These are phyloP conservation scores for Druon quercuslanigerum DNA, from an alignment of 1,140 invertebrate species.

Conservation along the genomic window DNA sequence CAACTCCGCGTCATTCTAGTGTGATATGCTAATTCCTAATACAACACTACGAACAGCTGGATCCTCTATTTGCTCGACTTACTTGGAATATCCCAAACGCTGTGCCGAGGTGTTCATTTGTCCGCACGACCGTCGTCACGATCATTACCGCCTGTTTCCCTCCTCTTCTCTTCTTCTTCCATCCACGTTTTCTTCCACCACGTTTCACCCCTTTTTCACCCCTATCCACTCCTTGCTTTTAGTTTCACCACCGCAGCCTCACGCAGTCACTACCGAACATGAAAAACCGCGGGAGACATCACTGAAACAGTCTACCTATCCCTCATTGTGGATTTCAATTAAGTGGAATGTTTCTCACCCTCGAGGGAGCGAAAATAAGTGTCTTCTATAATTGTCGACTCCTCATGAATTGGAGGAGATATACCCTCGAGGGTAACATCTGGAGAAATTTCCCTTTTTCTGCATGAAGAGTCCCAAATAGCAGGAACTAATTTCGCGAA, in stretches of 20 bases:
- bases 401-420: not conserved
- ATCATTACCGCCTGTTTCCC: constrained; percentile 56
- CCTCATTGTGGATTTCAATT: constrained; percentile 21
- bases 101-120: constrained; percentile 72
- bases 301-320: not conserved
- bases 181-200: constrained; percentile 22
- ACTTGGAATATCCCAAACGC: constrained; percentile 73
- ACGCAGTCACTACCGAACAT: not conserved
- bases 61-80: constrained; percentile 54
- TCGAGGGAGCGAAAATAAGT: not conserved
- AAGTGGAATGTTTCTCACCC: not conserved
- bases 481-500: not conserved
- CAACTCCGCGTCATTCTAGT: not conserved
- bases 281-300: not conserved
- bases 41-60: constrained; percentile 13
- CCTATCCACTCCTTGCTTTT: not conserved
- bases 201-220: constrained; percentile 1
- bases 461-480: not conserved
- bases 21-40: constrained; percentile 28
- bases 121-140: constrained; percentile 60
- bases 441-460: not conserved
- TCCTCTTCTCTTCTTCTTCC: constrained; percentile 6
- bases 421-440: too few relatives aligned
- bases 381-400: not conserved
- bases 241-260: not conserved